Conservation (phyloP, 2,113 vertebrate species). For the Odobenus rosmarus region DNA sequence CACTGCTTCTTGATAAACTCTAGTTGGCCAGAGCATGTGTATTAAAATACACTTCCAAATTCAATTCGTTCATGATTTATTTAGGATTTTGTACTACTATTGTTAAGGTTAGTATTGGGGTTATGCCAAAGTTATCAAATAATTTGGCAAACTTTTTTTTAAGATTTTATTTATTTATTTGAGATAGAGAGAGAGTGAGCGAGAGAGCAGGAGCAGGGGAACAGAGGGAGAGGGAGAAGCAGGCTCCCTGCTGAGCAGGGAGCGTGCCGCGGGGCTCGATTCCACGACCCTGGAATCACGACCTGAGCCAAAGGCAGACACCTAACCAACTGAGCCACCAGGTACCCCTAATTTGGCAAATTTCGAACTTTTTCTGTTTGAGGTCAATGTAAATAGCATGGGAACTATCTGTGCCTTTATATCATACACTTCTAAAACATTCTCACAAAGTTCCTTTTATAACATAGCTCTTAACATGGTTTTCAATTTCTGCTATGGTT, state of each 20-base stretch:
- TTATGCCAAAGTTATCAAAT: background rate
- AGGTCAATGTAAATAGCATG: background rate
- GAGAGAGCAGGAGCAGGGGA: too few relatives aligned
- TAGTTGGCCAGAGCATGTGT: background rate
- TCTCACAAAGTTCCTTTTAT: background rate
- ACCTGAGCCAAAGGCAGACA: too few relatives aligned
- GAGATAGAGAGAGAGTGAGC: too few relatives aligned
- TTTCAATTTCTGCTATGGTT: background rate
- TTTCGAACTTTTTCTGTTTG: background rate
- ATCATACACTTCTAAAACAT: background rate
- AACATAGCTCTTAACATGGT: background rate
- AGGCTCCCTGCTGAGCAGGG: too few relatives aligned
- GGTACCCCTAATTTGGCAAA: too few relatives aligned
- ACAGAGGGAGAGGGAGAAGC: too few relatives aligned
- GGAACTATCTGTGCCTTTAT: background rate
- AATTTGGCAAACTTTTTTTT: background rate
- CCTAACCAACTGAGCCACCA: too few relatives aligned
- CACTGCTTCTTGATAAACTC: background rate
- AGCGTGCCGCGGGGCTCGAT: too few relatives aligned
- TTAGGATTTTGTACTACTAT: background rate
- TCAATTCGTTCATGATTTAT: background rate
- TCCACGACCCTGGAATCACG: too few relatives aligned
- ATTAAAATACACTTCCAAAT: background rate
- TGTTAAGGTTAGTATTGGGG: background rate
- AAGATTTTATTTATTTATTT: background rate